Evolutionary conservation across 2,888 invertebrate genomes (phyloP).

Genomic region (Plagiodera versicolora): DNA sequence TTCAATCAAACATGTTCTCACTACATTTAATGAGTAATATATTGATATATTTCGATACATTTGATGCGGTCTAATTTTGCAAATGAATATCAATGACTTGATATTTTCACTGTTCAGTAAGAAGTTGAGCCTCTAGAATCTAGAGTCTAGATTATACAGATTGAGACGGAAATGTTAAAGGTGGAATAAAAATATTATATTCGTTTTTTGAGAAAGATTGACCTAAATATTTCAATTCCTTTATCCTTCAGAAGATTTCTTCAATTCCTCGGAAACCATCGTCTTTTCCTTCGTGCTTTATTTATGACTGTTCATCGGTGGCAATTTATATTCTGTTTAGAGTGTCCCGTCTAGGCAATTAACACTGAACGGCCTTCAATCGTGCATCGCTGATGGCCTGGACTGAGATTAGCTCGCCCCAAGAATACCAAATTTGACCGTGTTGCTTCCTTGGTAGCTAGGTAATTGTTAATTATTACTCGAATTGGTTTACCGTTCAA

Average conservation of each 20-base stretch:
- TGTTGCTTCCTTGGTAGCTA: slow-evolving; percentile 17
- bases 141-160: no score
- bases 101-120: no score
- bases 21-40: no score
- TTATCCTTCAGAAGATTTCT: slow-evolving; percentile 1
- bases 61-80: no score
- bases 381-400: slow-evolving; percentile 32
- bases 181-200: no score
- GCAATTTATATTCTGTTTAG: slow-evolving; percentile 42
- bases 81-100: no score
- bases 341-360: slow-evolving; percentile 37
- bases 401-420: slow-evolving; percentile 29
- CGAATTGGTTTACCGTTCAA: slow-evolving; percentile 16
- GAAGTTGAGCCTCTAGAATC: no score
- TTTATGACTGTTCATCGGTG: slow-evolving; percentile 32
- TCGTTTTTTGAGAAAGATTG: no score
- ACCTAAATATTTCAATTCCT: no score
- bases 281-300: slow-evolving; percentile 19
- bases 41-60: no score
- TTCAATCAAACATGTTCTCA: no score
- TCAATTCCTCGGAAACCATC: slow-evolving; percentile 27
- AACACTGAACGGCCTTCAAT: slow-evolving; percentile 36
- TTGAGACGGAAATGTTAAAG: no score
- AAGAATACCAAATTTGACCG: slow-evolving; percentile 31
- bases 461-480: slow-evolving; percentile 27